Conservation (phyloP, 2,113 vertebrate species). For the Syrrhaptes paradoxus region DNA sequence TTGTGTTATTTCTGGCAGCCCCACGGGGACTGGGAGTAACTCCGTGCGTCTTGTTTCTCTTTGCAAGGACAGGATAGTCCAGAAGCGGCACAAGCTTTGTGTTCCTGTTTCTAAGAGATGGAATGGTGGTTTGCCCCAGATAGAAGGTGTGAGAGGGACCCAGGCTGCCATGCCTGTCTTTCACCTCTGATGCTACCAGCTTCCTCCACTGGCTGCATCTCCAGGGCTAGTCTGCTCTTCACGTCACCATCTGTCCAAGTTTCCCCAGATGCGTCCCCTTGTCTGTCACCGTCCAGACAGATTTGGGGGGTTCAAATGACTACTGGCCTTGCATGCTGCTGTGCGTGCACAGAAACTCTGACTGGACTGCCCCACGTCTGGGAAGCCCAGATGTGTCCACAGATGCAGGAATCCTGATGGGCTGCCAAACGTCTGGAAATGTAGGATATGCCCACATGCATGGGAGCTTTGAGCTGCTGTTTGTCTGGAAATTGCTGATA, state of each 20-base stretch:
- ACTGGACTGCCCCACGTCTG: background rate
- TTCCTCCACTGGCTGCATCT: background rate
- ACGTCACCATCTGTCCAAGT: background rate
- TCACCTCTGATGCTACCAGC: background rate
- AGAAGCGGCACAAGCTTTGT: background rate
- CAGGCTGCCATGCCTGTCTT: background rate
- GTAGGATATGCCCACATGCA: constrained; percentile 36
- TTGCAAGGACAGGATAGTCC: background rate
- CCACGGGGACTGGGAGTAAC: background rate
- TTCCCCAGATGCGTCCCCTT: background rate
- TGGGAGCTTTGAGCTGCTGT: background rate
- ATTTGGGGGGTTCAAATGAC: background rate
- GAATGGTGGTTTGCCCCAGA: background rate
- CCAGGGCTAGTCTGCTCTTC: background rate
- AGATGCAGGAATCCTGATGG: constrained; percentile 23
- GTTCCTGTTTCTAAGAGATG: background rate
- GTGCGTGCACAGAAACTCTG: background rate
- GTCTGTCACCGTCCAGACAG: background rate
- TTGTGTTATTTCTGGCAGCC: constrained; percentile 65
- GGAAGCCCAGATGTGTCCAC: constrained; percentile 30
- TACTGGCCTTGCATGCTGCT: background rate
- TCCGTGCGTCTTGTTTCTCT: constrained; percentile 19
- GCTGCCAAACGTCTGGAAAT: constrained; percentile 44
- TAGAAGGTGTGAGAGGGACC: background rate
- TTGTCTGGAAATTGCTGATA: background rate